phyloP scores from a whole-genome alignment of 2,113 vertebrate species.

The Podarcis raffonei region DNA sequence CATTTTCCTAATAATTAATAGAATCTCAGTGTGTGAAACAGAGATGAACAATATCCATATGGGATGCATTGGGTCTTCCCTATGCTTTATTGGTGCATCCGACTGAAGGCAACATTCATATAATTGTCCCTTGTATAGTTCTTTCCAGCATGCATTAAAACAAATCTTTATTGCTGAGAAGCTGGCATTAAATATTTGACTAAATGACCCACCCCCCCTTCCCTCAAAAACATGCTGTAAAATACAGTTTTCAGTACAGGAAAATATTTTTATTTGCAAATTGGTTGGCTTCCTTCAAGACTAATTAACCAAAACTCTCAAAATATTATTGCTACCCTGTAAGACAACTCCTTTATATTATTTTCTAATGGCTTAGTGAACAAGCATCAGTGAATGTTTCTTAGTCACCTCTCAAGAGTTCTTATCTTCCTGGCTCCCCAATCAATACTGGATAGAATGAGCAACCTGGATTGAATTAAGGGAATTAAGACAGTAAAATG shows the following conservation, averaged over 20 bases:
- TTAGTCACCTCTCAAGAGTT: not conserved
- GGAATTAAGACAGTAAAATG: not conserved
- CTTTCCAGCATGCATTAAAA: slow-evolving; percentile 26
- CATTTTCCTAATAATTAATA: not conserved
- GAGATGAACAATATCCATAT: slow-evolving; percentile 3
- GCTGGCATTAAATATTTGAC: not conserved
- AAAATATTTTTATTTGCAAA: not conserved
- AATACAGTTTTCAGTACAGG: not conserved
- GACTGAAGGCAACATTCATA: not conserved
- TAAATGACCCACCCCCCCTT: not conserved
- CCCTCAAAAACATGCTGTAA: not conserved
- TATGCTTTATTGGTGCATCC: slow-evolving; percentile 36
- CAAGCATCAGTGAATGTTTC: not conserved
- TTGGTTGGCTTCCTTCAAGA: not conserved
- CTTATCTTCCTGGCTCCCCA: not conserved
- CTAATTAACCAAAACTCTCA: not conserved
- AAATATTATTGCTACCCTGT: not conserved
- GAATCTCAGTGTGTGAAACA: not conserved
- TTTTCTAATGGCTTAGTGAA: not conserved
- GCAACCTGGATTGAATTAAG: slow-evolving; percentile 5
- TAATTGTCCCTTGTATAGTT: not conserved
- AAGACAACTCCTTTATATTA: not conserved
- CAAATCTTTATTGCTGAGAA: not conserved
- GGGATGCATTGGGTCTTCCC: slow-evolving; percentile 7
- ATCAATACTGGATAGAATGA: not conserved